Base-by-base conservation (phyloP, 2,797 vertebrate species). In the Sebastes nivosus region DNA sequence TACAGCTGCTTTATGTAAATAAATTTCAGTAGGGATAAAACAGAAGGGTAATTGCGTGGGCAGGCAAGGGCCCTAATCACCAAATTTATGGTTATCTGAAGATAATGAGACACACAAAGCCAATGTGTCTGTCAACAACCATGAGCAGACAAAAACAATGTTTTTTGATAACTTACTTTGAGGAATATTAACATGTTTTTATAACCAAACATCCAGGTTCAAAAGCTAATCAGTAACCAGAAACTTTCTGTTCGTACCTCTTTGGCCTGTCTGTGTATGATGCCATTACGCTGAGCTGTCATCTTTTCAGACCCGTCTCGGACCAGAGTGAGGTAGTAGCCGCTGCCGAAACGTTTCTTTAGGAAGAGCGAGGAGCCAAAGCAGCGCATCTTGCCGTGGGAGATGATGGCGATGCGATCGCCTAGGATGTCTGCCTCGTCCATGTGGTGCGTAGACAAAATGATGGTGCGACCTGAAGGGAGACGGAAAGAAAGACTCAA, bases 381-480 rank as follows among this genome's bases (percentile, higher is more conserved):
- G 85, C 98, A 99, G 64, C 97, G 97, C 87, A 99, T 92, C 84
- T 95, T 97, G 64, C 99, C 99, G 0, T 97, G 96, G 82, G 98
- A 98, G 90, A 99, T 99, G 59, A 99, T 99, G 85, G 98, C 98
- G 30, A 99, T 97, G 24, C 98, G 96, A 72, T 99, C 99, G 0
- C 98, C 99, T 1, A 99, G 87, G 86, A 99, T 97, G 90, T 99
- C 99, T 0, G 99, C 99, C 83, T 99, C 98, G 6, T 99, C 99
- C 99, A 99, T 99, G 94, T 99, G 99, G 84, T 99, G 99, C 0
- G 98, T 99, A 8, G 98, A 99, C 18, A 99, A 93, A 84, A 99
- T 98, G 81, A 99, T 99, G 57, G 98, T 99, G 64, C 97, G 97
- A 55, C 97, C 99, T 99, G 84, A 36, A 13, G 30, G 42, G 66